phyloP scores from a whole-genome alignment of 2,113 vertebrate genomes.

The Azemiops feae region DNA sequence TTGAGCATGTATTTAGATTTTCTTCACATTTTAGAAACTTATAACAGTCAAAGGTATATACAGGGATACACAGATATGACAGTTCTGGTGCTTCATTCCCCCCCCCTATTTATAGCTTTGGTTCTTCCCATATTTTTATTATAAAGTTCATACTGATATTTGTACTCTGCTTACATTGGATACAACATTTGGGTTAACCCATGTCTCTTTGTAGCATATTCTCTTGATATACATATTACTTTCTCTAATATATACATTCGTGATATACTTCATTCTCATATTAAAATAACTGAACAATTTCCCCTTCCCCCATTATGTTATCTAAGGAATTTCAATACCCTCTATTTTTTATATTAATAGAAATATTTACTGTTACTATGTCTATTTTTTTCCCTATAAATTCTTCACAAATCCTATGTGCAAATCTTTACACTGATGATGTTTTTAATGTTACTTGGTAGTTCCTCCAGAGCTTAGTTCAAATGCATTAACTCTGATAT shows the following conservation, averaged over 20 bases:
- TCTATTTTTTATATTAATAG: constrained; percentile 3
- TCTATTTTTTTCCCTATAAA: constrained; percentile 15
- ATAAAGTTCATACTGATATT: neutral
- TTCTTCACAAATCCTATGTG: neutral
- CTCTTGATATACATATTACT: neutral
- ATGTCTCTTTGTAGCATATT: neutral
- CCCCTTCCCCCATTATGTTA: neutral
- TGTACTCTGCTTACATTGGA: neutral
- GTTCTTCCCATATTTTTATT: neutral
- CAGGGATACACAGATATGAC: neutral
- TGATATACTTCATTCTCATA: neutral
- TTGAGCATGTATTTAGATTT: neutral
- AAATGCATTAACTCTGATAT: neutral
- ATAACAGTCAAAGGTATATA: neutral
- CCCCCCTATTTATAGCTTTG: neutral
- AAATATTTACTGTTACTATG: neutral
- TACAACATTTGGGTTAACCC: neutral
- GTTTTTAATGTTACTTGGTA: constrained; percentile 19
- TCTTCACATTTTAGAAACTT: neutral
- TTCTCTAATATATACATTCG: neutral
- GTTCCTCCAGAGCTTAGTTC: constrained; percentile 28
- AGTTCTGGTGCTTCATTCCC: neutral
- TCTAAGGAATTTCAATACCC: neutral
- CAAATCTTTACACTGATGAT: neutral
- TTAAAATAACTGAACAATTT: neutral